Evolutionary conservation across 2,113 vertebrate species (phyloP), one percentile per base, ranked within the genome.

Genomic region (Percina caprodes): DNA sequence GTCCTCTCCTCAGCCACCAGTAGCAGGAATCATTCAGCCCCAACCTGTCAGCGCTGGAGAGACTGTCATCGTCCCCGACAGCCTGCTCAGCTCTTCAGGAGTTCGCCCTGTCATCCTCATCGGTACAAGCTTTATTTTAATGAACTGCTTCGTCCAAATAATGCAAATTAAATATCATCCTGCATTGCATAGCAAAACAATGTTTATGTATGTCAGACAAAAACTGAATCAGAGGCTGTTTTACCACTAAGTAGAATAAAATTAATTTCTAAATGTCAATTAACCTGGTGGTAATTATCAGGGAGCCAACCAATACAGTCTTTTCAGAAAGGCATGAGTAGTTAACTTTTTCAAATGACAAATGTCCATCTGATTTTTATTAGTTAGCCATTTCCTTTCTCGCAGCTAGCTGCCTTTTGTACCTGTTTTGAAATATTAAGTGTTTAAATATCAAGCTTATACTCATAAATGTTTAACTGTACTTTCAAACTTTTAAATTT

Each of bases 101-200:
- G 94, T 99, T 82, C 97, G 98, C 82, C 98, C 98, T 56, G 97
- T 99, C 90, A 98, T 99, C 92, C 95, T 99, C 82, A 99, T 99
- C 82, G 98, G 98, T 99, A 94, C 93, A 8, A 56, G 24, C 39
- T 80, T 84, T 52, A 23, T 56, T 51, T 67, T 3, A 55, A 13
- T n/a, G 0, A 66, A n/a, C 5, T 46, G 46, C 24, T 77, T 6
- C 10, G 56, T 69, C 19, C 19, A 33, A 4, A 8, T 1, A 0
- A 65, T 24, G n/a, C 6, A 8, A 42, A 49, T 33, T 0, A 24
- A 55, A 12, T 3, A 30, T 23, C 23, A 23, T 21, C 49, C 39
- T 30, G 8, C n/a, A 21, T 13, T 4, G 21, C 8, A 18, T 4
- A 9, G 5, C 14, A 62, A 7, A 55, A 33, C 3, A 65, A n/a